Evolutionary conservation across 2,888 invertebrate genomes (phyloP).

Genomic region (Cantharis flavilabris): DNA sequence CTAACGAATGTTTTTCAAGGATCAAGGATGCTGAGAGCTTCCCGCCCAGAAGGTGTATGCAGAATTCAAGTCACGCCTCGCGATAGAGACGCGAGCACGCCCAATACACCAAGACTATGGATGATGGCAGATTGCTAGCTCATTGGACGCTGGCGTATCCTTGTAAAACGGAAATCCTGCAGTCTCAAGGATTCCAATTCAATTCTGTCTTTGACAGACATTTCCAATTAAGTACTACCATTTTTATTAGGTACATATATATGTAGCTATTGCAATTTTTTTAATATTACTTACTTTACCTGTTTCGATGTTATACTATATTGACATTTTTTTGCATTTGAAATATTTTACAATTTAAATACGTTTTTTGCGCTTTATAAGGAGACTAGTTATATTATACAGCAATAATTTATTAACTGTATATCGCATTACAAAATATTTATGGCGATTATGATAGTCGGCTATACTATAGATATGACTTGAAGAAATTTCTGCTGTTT

Average conservation of each 20-base stretch:
- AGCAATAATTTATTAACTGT: no score
- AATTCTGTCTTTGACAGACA: neutral
- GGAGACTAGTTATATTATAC: neutral
- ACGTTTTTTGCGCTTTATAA: neutral
- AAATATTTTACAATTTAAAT: neutral
- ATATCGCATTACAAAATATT: no score
- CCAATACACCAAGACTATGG: constrained; percentile 45
- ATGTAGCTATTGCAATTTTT: neutral
- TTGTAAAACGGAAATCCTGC: constrained; percentile 13
- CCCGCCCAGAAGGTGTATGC: constrained; percentile 42
- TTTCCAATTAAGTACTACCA: neutral
- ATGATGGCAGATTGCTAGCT: constrained; percentile 29
- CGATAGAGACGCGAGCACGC: constrained; percentile 33
- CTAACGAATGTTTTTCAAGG: constrained; percentile 45
- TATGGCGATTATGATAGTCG: no score
- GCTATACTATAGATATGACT: no score
- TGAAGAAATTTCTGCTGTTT: no score
- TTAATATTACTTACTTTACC: neutral
- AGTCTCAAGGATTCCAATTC: constrained; percentile 10
- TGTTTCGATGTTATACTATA: neutral
- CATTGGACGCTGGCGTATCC: constrained; percentile 23
- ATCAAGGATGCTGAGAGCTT: constrained; percentile 52
- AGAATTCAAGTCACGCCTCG: constrained; percentile 41
- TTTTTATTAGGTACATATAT: neutral
- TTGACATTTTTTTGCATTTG: neutral